Conservation (phyloP, 2,888 invertebrate species). For the Dusona sp. region DNA sequence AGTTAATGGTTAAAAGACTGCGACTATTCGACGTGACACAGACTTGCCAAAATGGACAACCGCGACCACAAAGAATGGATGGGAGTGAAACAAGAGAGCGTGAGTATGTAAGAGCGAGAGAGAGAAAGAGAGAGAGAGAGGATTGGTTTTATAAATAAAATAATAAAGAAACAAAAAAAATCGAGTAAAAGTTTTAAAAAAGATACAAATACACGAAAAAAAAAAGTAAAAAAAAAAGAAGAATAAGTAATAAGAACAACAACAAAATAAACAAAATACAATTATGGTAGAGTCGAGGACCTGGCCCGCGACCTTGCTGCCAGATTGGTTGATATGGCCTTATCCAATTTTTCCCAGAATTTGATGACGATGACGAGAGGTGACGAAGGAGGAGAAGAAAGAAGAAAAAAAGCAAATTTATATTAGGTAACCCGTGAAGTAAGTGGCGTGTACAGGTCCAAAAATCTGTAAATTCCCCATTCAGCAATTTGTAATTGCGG, state of each 20-base stretch:
- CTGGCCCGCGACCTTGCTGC: constrained; percentile 82
- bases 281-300: constrained; percentile 77
- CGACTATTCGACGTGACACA: constrained; percentile 74
- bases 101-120: constrained; percentile 72
- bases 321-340: constrained; percentile 84
- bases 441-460: constrained; percentile 82
- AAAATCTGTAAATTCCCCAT: constrained; percentile 79
- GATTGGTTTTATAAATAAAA: constrained; percentile 81
- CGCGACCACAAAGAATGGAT: constrained; percentile 76
- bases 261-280: constrained; percentile 64
- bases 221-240: constrained; percentile 72
- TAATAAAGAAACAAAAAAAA: constrained; percentile 64
- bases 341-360: constrained; percentile 85
- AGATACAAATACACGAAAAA: constrained; percentile 60
- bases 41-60: constrained; percentile 68
- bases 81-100: constrained; percentile 71
- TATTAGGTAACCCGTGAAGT: constrained; percentile 82
- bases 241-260: constrained; percentile 60
- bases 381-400: constrained; percentile 15
- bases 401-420: constrained; percentile 79
- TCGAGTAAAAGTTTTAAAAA: constrained; percentile 43
- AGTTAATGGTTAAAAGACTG: constrained; percentile 76
- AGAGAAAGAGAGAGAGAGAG: constrained; percentile 73
- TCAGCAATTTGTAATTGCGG: constrained; percentile 80
- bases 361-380: constrained; percentile 58